Evolutionary conservation across 2,888 invertebrate genomes (phyloP).

Genomic region (Cenopis cana): DNA sequence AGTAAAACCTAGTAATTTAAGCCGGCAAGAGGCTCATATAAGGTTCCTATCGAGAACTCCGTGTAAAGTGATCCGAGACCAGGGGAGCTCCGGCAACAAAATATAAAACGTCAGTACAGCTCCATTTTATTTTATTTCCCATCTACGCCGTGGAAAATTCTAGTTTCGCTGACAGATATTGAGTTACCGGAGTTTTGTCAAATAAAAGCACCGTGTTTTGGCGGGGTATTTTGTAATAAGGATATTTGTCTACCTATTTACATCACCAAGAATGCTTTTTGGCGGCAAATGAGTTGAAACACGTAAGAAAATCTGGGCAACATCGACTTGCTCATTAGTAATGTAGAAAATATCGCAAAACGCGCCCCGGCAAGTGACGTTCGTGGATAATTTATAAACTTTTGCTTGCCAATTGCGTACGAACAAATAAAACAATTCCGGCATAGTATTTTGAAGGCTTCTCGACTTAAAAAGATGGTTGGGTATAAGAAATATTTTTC

Average conservation of each 20-base stretch:
- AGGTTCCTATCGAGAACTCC: constrained; percentile 30
- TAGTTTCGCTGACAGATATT: constrained; percentile 75
- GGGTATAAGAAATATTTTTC: too few species aligned
- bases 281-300: background rate
- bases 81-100: constrained; percentile 47
- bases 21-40: background rate
- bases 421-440: background rate
- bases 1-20: constrained; percentile 9
- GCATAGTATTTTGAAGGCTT: background rate
- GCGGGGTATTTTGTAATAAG: constrained; percentile 6
- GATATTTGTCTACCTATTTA: constrained; percentile 35
- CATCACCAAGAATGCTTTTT: background rate
- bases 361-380: too few species aligned
- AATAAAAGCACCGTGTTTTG: constrained; percentile 68
- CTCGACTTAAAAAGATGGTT: too few species aligned
- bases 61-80: constrained; percentile 47
- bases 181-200: constrained; percentile 72
- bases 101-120: constrained; percentile 60
- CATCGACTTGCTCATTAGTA: too few species aligned
- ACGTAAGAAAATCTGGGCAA: too few species aligned
- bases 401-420: background rate
- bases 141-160: constrained; percentile 69
- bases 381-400: too few species aligned
- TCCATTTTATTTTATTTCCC: constrained; percentile 70
- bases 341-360: too few species aligned